Evolutionary conservation across 2,888 invertebrate species (phyloP), one percentile per base, ranked within the genome.

Genomic region (Actias luna): DNA sequence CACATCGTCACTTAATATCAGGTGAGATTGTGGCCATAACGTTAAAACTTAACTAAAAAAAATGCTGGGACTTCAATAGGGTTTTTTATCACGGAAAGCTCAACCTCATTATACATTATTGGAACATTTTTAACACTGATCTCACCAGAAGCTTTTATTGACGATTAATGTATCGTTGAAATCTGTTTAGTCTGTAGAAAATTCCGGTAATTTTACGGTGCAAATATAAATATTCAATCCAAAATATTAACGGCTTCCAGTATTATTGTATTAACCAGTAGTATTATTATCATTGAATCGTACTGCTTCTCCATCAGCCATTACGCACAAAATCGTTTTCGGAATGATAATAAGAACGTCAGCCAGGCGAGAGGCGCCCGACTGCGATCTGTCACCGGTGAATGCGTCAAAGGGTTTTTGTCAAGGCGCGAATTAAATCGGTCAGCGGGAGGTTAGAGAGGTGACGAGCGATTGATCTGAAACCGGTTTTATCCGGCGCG

Each of bases 401-500:
- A 86, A 83, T 79, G 76, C 80, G 84, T 88, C 89, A 92, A 92
- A 92, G 92, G 92, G 92, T 88, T 89, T 83, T 80, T 83, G 84
- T 85, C 80, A 82, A 82, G 81, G 88, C 84, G 83, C 79, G 88
- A 89, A 91, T 91, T 92, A 89, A 91, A 88, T 76, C 87, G 70
- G 74, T 78, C 92, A 90, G 92, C 92, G 88, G 92, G 92, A 80
- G 89, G 84, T 76, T 76, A 76, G 73, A 74, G 76, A 78, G 72
- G 73, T 70, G 71, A 71, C 77, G 46, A 10, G 46, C 46, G 75
- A 83, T 85, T 87, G 85, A 89, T 85, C 82, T 75, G 64, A 69
- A 81, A 82, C 85, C 78, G 79, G 85, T 83, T 84, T 67, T 63
- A 61, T 64, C 59, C 39, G 52, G 25, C 35, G 52, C 59, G 18